Base-by-base conservation (phyloP, 2,888 invertebrate species). In the Athalia cordata region DNA sequence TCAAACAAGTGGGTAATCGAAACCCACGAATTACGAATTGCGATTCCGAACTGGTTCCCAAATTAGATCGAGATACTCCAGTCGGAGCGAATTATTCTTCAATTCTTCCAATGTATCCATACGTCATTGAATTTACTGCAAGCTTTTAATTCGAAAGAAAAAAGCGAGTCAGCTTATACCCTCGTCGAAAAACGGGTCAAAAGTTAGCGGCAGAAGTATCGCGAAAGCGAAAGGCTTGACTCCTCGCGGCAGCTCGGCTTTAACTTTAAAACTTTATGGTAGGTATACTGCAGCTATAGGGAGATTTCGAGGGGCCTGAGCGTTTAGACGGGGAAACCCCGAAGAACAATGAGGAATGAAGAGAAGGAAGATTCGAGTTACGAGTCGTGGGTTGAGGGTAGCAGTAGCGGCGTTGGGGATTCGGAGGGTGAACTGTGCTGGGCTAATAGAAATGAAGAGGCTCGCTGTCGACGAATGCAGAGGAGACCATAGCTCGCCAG, bases 391-490 rank as follows among this genome's bases (percentile, higher is more conserved):
- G 80, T 76, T 77, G 79, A 81, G 81, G 81, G 80, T 79, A 81
- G 79, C 78, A 61, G 11, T 65, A 80, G 79, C 79, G 77, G 79
- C 77, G 62, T 11, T 49, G 77, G 50, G 70, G 77, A 79, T 77
- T 76, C 76, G 76, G 72, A 72, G 72, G 72, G 72, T 47, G 83
- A 81, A 75, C 75, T 47, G 75, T 13, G 75, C 61, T 64, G 15
- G 75, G 85, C 84, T 87, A 87, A 87, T 87, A 86, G 87, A 87
- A 87, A 87, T 84, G 85, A 86, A 87, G 86, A 84, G 86, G 83
- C 79, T 77, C 72, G 82, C 83, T 85, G 85, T 86, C 87, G 84
- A 82, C 83, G 83, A 82, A 81, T 82, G 82, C 29, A 29, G 29
- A 29, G 29, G 29, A 29, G 29, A 29, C 29, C 29, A 29, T 29